Conservation (phyloP, 2,797 vertebrate species). For the Loris lydekkerianus region DNA sequence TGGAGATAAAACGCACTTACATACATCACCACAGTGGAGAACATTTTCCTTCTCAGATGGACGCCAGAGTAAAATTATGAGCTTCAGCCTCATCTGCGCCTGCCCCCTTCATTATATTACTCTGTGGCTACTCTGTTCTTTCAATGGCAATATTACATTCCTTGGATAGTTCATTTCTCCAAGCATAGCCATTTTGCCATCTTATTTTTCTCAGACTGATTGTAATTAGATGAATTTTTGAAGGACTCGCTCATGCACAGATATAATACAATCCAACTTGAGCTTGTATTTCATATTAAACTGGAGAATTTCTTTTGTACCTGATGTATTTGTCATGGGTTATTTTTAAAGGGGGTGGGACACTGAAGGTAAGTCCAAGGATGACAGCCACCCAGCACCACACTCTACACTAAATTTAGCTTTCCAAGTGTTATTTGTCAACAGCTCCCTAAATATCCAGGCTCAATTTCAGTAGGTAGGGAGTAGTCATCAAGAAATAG, state of each 20-base stretch:
- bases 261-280: neutral
- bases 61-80: neutral
- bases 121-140: rapidly evolving
- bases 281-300: neutral
- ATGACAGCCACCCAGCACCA: neutral
- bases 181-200: neutral
- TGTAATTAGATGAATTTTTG: neutral
- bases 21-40: rapidly evolving
- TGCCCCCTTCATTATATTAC: no score
- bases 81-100: rapidly evolving
- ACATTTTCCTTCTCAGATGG: rapidly evolving
- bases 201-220: neutral
- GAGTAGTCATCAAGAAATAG: neutral
- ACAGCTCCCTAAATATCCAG: neutral
- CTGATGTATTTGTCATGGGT: neutral
- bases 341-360: conserved; percentile 60
- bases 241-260: neutral
- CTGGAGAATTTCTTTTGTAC: neutral
- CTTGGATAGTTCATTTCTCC: neutral
- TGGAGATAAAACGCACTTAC: rapidly evolving
- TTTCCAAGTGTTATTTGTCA: neutral
- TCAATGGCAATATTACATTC: neutral
- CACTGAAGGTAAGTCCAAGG: neutral
- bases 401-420: conserved; percentile 25
- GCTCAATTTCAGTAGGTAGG: neutral